Evolutionary conservation across 2,797 vertebrate species (phyloP), one percentile per base, ranked within the genome.

Genomic region (Eospalax fontanierii): DNA sequence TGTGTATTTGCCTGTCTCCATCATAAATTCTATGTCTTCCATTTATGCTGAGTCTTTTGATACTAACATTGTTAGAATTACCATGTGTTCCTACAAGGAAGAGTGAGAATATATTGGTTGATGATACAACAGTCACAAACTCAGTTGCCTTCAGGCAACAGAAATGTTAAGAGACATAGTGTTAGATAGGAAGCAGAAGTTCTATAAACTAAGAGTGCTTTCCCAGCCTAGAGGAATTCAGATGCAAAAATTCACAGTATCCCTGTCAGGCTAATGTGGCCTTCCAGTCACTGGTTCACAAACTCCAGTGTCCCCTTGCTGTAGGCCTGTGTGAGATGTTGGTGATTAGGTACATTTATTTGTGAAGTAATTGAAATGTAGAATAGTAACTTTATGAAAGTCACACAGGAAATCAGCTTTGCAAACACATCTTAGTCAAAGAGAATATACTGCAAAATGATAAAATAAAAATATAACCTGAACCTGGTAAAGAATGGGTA

Each of bases 291-390:
- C 70, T 79, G 35, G 63, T 86, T 90, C 94, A 74, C 75, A 95
- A 91, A 22, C 82, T 33, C 46, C 5, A 9, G 10, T 65, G 43
- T 63, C 94, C 88, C 94, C 90, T 90, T 84, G 66, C 83, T 80
- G 70, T 66, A 57, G 79, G 81, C 24, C 87, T 93, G 24, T 80
- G 87, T 89, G 59, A 43, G 68, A 73, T 88, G 81, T 83, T 95
- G 75, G 38, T 66, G 85, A 95, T 97, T 83, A 97, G 75, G 91
- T 93, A 70, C 40, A 88, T 96, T 97, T 97, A 70, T 84, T 80
- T 88, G 50, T 92, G 81, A 97, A 95, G 68, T 71, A 96, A 91
- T 7, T 83, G 75, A 97, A 96, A 90, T 26, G 83, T 40, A 86
- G 54, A 90, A 86, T 15, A 61, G 87, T 65, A 86, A 96, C 54